Conservation (phyloP, 2,113 vertebrate species). For the Cololabis saira region DNA sequence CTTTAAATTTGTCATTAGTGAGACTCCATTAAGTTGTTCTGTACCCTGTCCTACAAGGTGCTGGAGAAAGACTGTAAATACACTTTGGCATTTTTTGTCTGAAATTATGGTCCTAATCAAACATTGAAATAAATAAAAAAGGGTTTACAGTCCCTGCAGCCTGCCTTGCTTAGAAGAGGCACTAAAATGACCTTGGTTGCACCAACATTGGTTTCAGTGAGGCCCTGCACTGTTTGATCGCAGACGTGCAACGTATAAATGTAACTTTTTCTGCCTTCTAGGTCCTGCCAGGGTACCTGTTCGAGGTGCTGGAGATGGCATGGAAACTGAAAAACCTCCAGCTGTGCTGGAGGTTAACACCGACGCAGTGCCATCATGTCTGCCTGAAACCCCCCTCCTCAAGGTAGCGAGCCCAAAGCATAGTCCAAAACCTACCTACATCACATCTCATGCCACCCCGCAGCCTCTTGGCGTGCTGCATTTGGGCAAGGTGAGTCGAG, state of each 20-base stretch:
- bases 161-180: no score
- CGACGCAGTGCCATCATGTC: conserved; percentile 45
- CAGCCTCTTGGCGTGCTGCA: conserved; percentile 89
- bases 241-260: background rate
- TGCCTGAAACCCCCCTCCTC: conserved; percentile 32
- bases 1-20: no score
- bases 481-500: conserved; percentile 86
- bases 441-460: conserved; percentile 30
- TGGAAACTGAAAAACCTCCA: conserved; percentile 89
- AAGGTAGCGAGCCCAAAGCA: conserved; percentile 69
- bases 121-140: no score
- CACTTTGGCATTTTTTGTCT: no score
- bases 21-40: no score
- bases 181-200: no score
- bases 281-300: conserved; percentile 78
- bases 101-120: no score
- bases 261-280: conserved; percentile 5
- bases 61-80: no score
- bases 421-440: conserved; percentile 74
- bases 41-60: no score
- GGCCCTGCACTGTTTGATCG: background rate
- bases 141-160: no score
- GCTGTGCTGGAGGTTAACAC: conserved; percentile 74
- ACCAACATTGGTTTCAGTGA: no score
- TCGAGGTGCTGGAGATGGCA: conserved; percentile 94